Evolutionary conservation across 2,113 vertebrate species (phyloP), one percentile per base, ranked within the genome.

Genomic region (Calidris pugnax): DNA sequence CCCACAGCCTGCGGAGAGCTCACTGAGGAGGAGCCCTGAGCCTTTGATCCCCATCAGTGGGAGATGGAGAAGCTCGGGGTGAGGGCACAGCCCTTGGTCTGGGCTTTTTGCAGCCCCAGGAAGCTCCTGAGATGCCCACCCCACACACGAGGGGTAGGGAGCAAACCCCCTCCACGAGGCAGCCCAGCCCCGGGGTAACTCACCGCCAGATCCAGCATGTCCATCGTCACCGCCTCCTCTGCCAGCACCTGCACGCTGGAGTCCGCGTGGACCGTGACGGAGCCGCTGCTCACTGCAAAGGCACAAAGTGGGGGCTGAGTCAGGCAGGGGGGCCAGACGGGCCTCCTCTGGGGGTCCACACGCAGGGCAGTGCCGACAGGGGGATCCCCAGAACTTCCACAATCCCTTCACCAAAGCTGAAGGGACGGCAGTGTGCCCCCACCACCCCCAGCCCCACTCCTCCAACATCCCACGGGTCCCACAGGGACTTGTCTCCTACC

Each of bases 191-290:
- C 5, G 6, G 20, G 43, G 12, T 89, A 98, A 98, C 99, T 99
- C 97, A 99, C 99, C 81, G 98, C 97, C 45, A 99, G 45, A 66
- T 99, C 99, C 91, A 99, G 96, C 97, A 98, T 98, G 95, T 99
- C 99, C 92, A 99, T 95, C 1, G 98, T 97, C 64, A 99, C 97
- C 0, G 98, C 99, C 95, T 99, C 99, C 90, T 99, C 99, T 0
- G 98, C 99, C 53, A 99, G 96, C 81, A 99, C 94, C 94, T 99
- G 99, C 91, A 99, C 99, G 0, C 99, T 99, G 71, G 99, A 99
- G 94, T 99, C 99, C 0, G 98, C 98, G 3, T 99, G 99, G 93
- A 99, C 99, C 0, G 99, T 99, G 96, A 99, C 63, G 0, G 99
- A 99, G 63, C 99, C 99, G 0, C 99, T 99, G 98, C 99, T 99